Base-by-base conservation (phyloP, 1,140 invertebrate species). In the Geopemphigus sp. region DNA sequence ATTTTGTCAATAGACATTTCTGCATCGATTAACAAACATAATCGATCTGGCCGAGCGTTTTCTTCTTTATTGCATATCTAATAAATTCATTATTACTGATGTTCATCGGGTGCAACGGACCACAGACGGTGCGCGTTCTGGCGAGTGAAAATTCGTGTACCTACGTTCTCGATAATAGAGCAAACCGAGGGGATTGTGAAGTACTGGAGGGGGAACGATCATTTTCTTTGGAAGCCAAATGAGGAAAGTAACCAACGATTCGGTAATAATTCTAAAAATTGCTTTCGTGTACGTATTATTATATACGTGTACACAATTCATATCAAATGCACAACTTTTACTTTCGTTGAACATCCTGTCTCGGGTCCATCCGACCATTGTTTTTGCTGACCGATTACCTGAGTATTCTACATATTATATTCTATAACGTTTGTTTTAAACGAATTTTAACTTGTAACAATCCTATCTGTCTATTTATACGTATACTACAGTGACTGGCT, bases 231-330 rank as follows among this genome's bases (percentile, higher is more conserved):
- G 56, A 50, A 78, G 61, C 39, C 32, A n/a, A 45, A 78, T 39
- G 22, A 78, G 56, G 74, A 78, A 78, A 78, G 74, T 78, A 63
- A 63, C 54, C 26, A 59, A 78, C 54, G 56, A 78, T 78, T 59
- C 74, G 74, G 74, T 78, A 78, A 78, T 63, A 78, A 78, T 17
- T 61, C 22, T 47, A 47, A 78, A 78, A 63, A 78, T 78, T 78
- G 39, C 32, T 56, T 61, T 57, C 22, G 15, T 57, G 45, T 74
- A 73, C 19, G 10, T 19, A 8, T 39, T 53, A 53, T 8, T 32
- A 57, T 54, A 8, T 57, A 32, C 26, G 39, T 11, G 29, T 39
- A 39, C 32, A 39, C 32, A 39, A 39, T 39, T 39, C 8, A 39
- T 39, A 39, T 39, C 32, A 39, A 8, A 39, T 12, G 22, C 11